Conservation (phyloP, 2,888 invertebrate species). For the Lordiphosa fenestrarum region DNA sequence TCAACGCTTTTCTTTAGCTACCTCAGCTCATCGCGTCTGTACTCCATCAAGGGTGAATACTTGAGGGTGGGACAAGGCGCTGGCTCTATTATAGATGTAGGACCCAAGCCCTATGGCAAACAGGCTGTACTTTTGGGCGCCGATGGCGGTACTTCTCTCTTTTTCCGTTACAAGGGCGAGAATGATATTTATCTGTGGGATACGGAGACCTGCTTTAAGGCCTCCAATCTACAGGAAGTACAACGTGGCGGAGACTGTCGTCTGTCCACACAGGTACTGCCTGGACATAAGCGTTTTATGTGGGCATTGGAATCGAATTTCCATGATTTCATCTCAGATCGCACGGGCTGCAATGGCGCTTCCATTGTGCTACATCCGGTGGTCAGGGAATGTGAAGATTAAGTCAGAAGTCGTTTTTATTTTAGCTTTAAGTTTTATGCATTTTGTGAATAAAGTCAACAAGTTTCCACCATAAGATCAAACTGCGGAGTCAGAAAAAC, state of each 20-base stretch:
- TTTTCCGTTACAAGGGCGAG: constrained; percentile 84
- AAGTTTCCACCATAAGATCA: neutral
- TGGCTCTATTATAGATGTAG: constrained; percentile 83
- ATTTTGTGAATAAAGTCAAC: neutral
- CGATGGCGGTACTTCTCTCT: constrained; percentile 83
- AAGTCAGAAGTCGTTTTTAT: constrained; percentile 5
- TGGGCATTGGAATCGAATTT: constrained; percentile 86
- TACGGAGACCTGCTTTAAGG: constrained; percentile 82
- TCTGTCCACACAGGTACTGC: constrained; percentile 83
- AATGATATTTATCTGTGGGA: constrained; percentile 85
- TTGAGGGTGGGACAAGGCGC: constrained; percentile 82
- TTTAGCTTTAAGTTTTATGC: constrained; percentile 25
- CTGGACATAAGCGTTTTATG: constrained; percentile 83
- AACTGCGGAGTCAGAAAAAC: neutral
- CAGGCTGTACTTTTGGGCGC: constrained; percentile 83
- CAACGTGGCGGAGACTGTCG: constrained; percentile 83
- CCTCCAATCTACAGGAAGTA: constrained; percentile 82
- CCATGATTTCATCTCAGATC: constrained; percentile 84
- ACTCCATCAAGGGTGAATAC: constrained; percentile 82
- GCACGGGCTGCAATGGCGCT: constrained; percentile 84
- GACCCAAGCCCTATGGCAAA: constrained; percentile 81
- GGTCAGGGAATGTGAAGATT: constrained; percentile 80
- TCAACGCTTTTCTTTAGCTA: constrained; percentile 83
- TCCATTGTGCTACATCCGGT: constrained; percentile 84
- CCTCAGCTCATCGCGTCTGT: constrained; percentile 82